A percentile compares a stretch with the other conserved stretches of the same genome.
phyloP scores from a whole-genome alignment of 2,797 vertebrate species.

The Cirrhinus molitorella region DNA sequence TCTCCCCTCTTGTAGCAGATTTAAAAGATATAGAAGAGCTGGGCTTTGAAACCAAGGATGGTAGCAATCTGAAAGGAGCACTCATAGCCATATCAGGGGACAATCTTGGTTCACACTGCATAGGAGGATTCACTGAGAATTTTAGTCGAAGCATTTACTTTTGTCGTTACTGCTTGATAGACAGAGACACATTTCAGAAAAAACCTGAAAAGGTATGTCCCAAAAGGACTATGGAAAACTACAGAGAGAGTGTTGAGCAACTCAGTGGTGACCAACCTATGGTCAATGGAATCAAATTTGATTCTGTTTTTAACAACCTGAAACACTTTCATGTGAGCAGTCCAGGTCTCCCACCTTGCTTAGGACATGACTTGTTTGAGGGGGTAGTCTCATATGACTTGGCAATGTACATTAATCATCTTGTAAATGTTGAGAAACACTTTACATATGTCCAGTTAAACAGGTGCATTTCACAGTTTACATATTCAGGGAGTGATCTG shows the following conservation, averaged over 20 bases:
- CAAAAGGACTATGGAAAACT: not conserved
- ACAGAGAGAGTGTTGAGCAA: not conserved
- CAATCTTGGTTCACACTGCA: too few relatives aligned
- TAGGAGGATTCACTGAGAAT: not conserved
- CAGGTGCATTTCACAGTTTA: slow-evolving; percentile 22
- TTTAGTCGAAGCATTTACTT: not conserved
- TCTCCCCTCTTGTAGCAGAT: not conserved
- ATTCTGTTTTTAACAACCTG: too few relatives aligned
- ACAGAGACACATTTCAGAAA: not conserved
- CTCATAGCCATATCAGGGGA: not conserved
- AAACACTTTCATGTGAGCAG: slow-evolving; percentile 37
- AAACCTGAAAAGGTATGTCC: not conserved
- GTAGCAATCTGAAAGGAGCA: not conserved
- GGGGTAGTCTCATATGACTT: slow-evolving; percentile 25
- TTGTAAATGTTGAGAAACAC: slow-evolving; percentile 22
- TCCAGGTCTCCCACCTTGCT: slow-evolving; percentile 27
- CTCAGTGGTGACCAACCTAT: not conserved
- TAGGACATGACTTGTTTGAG: not conserved
- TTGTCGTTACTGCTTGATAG: not conserved
- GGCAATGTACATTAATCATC: slow-evolving; percentile 25
- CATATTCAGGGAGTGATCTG: slow-evolving; percentile 6
- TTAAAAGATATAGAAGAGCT: slow-evolving; percentile 18
- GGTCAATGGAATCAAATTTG: too few relatives aligned
- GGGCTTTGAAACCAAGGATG: slow-evolving; percentile 11
- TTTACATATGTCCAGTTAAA: slow-evolving; percentile 27